A percentile compares a stretch with the other conserved stretches of the same genome.
These are phyloP conservation scores for Picathartes gymnocephalus DNA, from an alignment of 2,113 vertebrate genomes.

Conservation along the genomic window DNA sequence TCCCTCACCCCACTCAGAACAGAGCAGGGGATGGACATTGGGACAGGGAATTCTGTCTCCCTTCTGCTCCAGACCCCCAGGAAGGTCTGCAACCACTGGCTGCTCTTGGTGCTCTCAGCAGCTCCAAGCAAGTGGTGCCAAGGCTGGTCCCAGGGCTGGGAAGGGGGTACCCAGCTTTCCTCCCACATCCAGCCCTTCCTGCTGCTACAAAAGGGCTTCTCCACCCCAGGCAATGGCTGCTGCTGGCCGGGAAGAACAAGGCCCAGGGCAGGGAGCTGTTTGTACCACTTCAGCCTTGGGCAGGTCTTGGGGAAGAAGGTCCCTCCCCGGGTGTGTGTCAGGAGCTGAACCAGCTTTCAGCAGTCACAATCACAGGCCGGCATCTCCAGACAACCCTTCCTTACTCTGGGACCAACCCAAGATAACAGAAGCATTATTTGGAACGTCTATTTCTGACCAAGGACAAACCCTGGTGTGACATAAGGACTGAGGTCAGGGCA, in stretches of 20 bases:
- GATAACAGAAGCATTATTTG: neutral
- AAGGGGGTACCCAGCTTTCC: neutral
- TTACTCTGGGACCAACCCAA: neutral
- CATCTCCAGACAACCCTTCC: constrained; percentile 3
- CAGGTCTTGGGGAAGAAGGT: neutral
- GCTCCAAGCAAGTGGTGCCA: neutral
- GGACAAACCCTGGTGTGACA: neutral
- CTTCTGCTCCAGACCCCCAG: neutral
- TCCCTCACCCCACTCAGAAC: neutral
- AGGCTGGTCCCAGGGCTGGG: neutral
- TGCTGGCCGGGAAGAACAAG: accelerated
- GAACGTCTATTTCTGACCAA: neutral
- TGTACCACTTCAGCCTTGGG: neutral
- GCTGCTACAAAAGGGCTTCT: neutral
- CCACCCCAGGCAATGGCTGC: accelerated
- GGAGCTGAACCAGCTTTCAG: neutral
- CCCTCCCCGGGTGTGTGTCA: neutral
- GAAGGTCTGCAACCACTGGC: accelerated
- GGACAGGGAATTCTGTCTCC: neutral
- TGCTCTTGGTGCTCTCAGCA: neutral
- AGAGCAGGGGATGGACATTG: neutral
- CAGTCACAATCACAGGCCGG: neutral
- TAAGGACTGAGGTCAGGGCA: neutral
- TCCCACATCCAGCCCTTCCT: neutral
- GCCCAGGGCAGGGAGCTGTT: neutral